A percentile compares a stretch with the other conserved stretches of the same genome.
phyloP scores from a whole-genome alignment of 2,888 invertebrate species.

The Drosophila seclusa region DNA sequence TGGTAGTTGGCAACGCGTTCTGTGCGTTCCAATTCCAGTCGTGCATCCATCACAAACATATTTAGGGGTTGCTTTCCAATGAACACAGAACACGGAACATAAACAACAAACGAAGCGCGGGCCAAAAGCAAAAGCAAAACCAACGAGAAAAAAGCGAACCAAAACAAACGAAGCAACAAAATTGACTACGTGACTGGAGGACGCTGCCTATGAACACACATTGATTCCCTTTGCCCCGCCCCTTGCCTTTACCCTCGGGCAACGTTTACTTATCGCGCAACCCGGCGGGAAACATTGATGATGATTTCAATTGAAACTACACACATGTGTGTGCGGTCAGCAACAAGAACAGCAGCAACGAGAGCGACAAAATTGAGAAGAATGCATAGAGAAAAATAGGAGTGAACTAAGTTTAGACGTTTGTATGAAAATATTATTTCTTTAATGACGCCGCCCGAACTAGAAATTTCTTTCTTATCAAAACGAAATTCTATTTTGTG shows the following conservation, averaged over 20 bases:
- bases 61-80: conserved; percentile 55
- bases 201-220: conserved; percentile 38
- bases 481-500: conserved; percentile 53
- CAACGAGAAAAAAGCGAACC: conserved; percentile 43
- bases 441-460: conserved; percentile 42
- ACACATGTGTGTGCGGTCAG: conserved; percentile 41
- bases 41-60: conserved; percentile 10
- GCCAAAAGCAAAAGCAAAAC: conserved; percentile 11
- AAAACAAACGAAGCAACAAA: conserved; percentile 66
- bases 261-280: conserved; percentile 67
- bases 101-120: conserved; percentile 49
- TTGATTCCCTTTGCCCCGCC: conserved; percentile 14
- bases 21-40: conserved; percentile 25
- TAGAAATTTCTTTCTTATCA: conserved; percentile 72
- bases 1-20: conserved; percentile 51
- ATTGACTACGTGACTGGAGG: conserved; percentile 69
- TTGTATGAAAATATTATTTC: conserved; percentile 29
- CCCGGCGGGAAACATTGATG: conserved; percentile 41
- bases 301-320: conserved; percentile 46
- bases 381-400: conserved; percentile 12
- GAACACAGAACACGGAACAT: conserved; percentile 44
- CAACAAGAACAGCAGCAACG: conserved; percentile 10
- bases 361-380: conserved; percentile 28
- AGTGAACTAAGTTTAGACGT: conserved; percentile 15
- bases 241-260: conserved; percentile 13